phyloP scores from a whole-genome alignment of 2,113 vertebrate species.

The Tylochromis polylepis region DNA sequence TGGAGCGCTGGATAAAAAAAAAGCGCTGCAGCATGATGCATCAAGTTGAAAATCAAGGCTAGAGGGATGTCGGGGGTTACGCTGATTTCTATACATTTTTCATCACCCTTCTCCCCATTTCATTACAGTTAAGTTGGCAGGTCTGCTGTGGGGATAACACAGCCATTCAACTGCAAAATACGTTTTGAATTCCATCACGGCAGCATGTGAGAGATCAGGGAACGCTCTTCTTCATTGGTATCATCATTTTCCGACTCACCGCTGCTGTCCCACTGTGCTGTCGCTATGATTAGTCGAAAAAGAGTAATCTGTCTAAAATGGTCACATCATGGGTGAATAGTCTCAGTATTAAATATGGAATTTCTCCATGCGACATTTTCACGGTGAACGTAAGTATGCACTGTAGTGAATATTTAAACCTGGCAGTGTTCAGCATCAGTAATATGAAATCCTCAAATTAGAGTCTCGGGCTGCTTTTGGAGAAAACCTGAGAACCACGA shows the following conservation, averaged over 20 bases:
- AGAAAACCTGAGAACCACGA: not conserved
- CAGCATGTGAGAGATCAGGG: not conserved
- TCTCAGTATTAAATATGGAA: not conserved
- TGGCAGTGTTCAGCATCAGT: not conserved
- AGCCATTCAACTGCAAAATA: constrained; percentile 34
- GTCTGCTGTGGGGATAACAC: constrained; percentile 24
- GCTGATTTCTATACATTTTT: constrained; percentile 40
- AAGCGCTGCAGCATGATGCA: not conserved
- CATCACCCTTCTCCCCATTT: constrained; percentile 22
- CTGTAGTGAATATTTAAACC: not conserved
- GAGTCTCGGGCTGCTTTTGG: not conserved
- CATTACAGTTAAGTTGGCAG: constrained; percentile 28
- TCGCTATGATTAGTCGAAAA: not conserved
- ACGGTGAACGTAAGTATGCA: not conserved
- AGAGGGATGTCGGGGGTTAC: not conserved
- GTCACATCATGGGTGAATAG: not conserved
- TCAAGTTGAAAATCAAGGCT: not conserved
- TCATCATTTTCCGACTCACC: not conserved
- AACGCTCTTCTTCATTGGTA: not conserved
- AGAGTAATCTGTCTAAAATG: not conserved
- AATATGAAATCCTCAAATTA: not conserved
- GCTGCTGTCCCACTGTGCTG: not conserved
- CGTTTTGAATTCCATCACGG: constrained; percentile 21
- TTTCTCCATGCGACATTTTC: not conserved
- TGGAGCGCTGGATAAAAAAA: not conserved